A percentile compares a stretch with the other conserved stretches of the same genome.
Evolutionary conservation across 2,113 vertebrate genomes (phyloP).

Genomic region (Lepus americanus): DNA sequence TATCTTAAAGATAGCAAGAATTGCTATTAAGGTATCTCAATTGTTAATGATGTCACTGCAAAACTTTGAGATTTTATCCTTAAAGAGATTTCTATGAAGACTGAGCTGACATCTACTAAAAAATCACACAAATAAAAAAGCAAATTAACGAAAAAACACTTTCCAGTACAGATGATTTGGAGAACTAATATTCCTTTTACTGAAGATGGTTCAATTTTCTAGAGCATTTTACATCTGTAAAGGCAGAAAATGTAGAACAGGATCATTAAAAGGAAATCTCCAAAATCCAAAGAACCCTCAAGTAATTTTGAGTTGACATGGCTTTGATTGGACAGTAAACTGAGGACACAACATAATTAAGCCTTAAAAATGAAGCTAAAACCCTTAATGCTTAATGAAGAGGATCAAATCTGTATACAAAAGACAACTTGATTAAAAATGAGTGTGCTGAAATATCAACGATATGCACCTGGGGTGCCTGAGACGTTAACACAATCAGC

Average conservation of each 20-base stretch:
- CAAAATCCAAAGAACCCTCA: conserved; percentile 60
- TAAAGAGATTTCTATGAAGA: conserved; percentile 60
- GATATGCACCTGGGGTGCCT: conserved; percentile 12
- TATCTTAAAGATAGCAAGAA: conserved; percentile 41
- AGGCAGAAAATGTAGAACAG: conserved; percentile 40
- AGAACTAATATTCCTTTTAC: conserved; percentile 49
- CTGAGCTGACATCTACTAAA: conserved; percentile 11
- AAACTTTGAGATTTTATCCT: conserved; percentile 14
- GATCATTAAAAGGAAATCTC: conserved; percentile 54
- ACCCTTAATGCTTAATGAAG: conserved; percentile 57
- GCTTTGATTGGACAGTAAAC: conserved; percentile 69
- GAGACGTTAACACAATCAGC: conserved; percentile 67
- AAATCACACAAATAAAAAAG: conserved; percentile 57
- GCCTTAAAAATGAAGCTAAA: conserved; percentile 42
- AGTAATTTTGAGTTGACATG: conserved; percentile 51
- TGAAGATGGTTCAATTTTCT: conserved; percentile 58
- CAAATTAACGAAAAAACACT: not conserved
- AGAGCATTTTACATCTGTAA: conserved; percentile 47
- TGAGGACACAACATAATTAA: conserved; percentile 61
- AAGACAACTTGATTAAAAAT: conserved; percentile 71
- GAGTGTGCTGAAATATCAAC: not conserved
- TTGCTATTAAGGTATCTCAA: conserved; percentile 12
- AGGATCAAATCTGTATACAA: conserved; percentile 28
- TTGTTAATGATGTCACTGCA: conserved; percentile 10
- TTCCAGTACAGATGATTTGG: conserved; percentile 5